These are phyloP conservation scores for Leptodactylus fallax DNA, from an alignment of 2,797 vertebrate species.

Conservation along the genomic window DNA sequence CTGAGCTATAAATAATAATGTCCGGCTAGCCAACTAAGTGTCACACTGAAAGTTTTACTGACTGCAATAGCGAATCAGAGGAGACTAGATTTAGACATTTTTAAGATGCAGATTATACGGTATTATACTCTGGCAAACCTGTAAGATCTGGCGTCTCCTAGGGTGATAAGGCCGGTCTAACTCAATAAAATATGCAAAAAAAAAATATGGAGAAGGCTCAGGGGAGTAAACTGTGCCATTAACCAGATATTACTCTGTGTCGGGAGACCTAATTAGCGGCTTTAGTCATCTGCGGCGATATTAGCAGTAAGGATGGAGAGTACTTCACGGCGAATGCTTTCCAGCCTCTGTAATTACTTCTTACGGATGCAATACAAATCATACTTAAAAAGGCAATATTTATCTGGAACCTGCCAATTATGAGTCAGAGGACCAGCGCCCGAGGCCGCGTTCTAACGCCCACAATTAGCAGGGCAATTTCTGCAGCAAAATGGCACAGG, in stretches of 20 bases:
- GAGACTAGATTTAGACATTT: not conserved
- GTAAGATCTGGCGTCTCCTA: not conserved
- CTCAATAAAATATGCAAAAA: constrained; percentile 60
- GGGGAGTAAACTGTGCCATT: constrained; percentile 64
- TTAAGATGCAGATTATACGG: not conserved
- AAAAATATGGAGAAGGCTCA: constrained; percentile 44
- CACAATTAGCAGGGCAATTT: constrained; percentile 37
- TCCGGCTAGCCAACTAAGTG: not conserved
- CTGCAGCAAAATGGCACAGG: constrained; percentile 8
- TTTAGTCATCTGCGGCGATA: constrained; percentile 67
- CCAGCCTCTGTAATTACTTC: constrained; percentile 72
- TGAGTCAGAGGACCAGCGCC: constrained; percentile 69
- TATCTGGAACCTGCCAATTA: constrained; percentile 72
- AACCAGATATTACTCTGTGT: constrained; percentile 62
- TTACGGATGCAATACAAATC: constrained; percentile 69
- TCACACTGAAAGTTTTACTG: not conserved
- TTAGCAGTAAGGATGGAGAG: constrained; percentile 68
- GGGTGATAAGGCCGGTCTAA: constrained; percentile 31
- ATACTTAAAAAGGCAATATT: constrained; percentile 72
- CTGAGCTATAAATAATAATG: not conserved
- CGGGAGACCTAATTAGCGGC: constrained; percentile 70
- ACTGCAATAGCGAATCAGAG: no score
- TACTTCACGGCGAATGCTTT: constrained; percentile 70
- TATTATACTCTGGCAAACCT: not conserved
- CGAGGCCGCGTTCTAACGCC: constrained; percentile 59